These are phyloP conservation scores for Manis crassicaudata DNA, from an alignment of 2,797 vertebrate genomes.

Conservation along the genomic window DNA sequence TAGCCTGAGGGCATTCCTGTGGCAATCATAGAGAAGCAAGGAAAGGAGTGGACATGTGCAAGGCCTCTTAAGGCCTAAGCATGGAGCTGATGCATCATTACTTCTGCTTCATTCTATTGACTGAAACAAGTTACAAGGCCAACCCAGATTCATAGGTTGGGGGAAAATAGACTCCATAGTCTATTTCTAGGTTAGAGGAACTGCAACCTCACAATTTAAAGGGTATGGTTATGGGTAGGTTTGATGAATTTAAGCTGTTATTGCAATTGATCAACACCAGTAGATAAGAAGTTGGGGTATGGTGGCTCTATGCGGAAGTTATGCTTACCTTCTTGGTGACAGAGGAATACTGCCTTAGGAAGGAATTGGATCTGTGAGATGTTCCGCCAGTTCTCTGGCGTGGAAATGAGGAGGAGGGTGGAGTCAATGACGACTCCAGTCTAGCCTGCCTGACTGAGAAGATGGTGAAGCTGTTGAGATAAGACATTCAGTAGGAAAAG, in stretches of 20 bases:
- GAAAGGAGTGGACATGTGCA: background rate
- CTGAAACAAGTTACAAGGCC: background rate
- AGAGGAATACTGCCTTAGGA: background rate
- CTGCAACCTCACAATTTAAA: background rate
- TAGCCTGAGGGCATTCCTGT: background rate
- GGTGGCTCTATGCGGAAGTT: background rate
- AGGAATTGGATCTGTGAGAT: background rate
- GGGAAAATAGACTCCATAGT: background rate
- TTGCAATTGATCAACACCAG: background rate
- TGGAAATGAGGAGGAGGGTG: background rate
- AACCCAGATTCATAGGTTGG: background rate
- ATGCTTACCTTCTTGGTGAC: background rate
- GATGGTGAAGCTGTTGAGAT: background rate
- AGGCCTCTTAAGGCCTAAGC: background rate
- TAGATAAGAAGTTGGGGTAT: background rate
- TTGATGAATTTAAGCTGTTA: background rate
- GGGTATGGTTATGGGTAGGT: background rate
- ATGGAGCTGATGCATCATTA: background rate
- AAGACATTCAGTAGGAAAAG: background rate
- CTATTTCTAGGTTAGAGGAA: background rate
- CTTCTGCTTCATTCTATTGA: background rate
- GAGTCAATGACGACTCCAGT: background rate
- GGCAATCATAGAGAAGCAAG: background rate
- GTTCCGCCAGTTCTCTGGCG: background rate
- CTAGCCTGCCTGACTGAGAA: background rate